Base-by-base conservation (phyloP, 2,113 vertebrate genomes). In the Taxidea taxus region DNA sequence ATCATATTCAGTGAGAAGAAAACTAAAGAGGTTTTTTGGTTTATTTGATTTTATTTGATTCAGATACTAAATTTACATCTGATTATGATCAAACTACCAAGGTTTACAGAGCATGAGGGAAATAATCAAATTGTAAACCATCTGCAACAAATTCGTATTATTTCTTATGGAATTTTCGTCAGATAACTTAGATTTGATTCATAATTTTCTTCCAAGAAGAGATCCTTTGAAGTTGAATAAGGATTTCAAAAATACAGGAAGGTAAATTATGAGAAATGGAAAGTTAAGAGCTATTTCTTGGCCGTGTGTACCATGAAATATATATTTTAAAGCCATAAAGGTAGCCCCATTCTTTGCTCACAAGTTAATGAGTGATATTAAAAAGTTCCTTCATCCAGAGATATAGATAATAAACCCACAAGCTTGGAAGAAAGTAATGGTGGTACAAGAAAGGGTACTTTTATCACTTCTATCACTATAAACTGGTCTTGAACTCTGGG, bases 121-220 rank as follows among this genome's bases (percentile, higher is more conserved):
- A 56, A 47, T 16, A 87, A 90, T 90, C 75, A 95, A 85, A 94
- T 27, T 44, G 20, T 81, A 70, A 64, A 7, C 51, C 51, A 82
- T 56, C 70, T 56, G 60, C 9, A 78, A 90, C 25, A 92, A 94
- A 85, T 87, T 94, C 47, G 6, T 44, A 75, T 29, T 77, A 34
- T 90, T 93, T 91, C 31, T 70, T 75, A 20, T 27, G 49, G 23
- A 81, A 93, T 81, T 85, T 88, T 68, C 77, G 64, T 86, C 56
- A 21, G 68, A 70, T 81, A 96, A 39, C 23, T 81, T 44, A 96
- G 18, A 89, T 94, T 64, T 70, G 29, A 91, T 72, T 82, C 64
- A 31, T 72, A 77, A 64, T 94, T 97, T 92, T 95, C 16, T 82
- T 83, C 42, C 18, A 96, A 62, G 64, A 94, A 91, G 12, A 96